Percentiles rank a stretch among this genome's conserved stretches.
These are phyloP conservation scores for Muschampia plurimacula DNA, from an alignment of 2,888 invertebrate species.

Conservation along the genomic window DNA sequence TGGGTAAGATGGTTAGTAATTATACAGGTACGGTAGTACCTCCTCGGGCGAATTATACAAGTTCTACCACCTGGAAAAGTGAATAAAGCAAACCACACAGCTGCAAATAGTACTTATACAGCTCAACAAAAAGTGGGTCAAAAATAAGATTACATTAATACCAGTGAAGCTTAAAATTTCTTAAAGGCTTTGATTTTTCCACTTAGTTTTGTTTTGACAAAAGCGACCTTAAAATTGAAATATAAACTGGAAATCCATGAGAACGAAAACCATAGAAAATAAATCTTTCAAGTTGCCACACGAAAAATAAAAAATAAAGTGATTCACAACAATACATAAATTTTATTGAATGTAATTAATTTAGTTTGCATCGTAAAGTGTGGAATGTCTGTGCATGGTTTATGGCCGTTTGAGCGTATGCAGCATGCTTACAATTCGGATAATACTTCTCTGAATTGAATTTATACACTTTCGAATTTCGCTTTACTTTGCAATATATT, in stretches of 20 bases:
- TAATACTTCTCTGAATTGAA: not conserved
- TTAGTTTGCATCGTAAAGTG: slow-evolving; percentile 16
- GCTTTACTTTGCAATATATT: not conserved
- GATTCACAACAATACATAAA: slow-evolving; percentile 8
- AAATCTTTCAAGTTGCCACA: not conserved
- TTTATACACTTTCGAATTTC: not conserved
- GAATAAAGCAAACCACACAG: too few species aligned
- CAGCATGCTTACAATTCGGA: not conserved
- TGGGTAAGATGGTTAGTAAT: too few species aligned
- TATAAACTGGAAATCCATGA: not conserved
- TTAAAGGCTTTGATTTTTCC: too few species aligned
- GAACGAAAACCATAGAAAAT: slow-evolving; percentile 1
- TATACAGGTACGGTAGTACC: too few species aligned
- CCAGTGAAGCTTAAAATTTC: too few species aligned
- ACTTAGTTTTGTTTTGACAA: too few species aligned
- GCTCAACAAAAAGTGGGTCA: too few species aligned
- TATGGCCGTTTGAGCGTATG: not conserved
- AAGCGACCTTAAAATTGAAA: too few species aligned
- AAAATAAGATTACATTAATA: too few species aligned
- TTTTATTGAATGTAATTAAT: slow-evolving; percentile 13
- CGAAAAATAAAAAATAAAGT: not conserved
- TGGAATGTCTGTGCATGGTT: slow-evolving; percentile 9
- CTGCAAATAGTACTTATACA: too few species aligned
- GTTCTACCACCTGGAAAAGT: too few species aligned
- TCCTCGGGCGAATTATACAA: too few species aligned